Evolutionary conservation across 2,113 vertebrate species (phyloP).

Genomic region (Trochalopteron elliotii): DNA sequence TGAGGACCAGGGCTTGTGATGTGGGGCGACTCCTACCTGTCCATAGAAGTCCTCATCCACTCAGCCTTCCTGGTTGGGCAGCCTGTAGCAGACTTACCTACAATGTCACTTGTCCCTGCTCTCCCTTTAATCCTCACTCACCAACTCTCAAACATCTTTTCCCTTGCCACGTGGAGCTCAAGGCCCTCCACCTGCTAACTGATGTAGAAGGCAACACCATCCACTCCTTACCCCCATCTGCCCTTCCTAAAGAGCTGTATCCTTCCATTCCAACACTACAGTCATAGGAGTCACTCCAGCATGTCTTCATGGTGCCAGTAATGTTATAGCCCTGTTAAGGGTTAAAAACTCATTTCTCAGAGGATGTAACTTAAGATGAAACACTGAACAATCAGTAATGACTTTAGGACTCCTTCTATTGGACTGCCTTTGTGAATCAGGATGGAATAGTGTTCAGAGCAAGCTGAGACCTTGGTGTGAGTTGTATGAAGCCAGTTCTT

Average conservation of each 20-base stretch:
- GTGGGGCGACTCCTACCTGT: too few relatives aligned
- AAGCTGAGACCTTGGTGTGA: background rate
- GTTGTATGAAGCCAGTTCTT: background rate
- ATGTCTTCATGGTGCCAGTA: background rate
- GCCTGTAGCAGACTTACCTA: background rate
- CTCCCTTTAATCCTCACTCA: background rate
- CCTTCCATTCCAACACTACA: background rate
- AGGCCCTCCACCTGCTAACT: background rate
- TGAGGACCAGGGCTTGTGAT: background rate
- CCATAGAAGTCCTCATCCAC: background rate
- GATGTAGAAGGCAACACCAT: background rate
- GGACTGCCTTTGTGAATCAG: background rate
- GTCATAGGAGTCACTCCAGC: background rate
- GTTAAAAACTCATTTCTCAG: background rate
- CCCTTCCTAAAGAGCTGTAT: background rate
- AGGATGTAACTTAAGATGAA: background rate
- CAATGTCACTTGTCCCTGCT: background rate
- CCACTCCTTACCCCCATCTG: too few relatives aligned
- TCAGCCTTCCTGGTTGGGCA: background rate
- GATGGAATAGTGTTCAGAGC: background rate
- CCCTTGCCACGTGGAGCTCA: background rate
- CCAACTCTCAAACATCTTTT: background rate
- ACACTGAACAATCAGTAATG: background rate
- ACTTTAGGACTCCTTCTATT: background rate
- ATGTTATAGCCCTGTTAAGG: background rate